Evolutionary conservation across 2,797 vertebrate species (phyloP).

Genomic region (Nyctalus aviator): DNA sequence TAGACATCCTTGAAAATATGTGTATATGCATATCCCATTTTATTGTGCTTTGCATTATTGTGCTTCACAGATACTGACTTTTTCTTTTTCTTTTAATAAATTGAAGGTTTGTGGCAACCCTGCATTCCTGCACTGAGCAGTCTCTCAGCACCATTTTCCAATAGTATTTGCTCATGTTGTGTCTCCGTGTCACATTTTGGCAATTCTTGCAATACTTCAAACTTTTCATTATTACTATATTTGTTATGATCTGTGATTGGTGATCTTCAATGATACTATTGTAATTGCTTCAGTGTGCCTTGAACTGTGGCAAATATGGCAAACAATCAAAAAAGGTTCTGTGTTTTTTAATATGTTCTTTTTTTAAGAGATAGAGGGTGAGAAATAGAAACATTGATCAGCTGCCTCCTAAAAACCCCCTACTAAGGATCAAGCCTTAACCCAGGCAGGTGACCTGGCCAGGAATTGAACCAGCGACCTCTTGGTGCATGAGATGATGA

Average conservation of each 20-base stretch:
- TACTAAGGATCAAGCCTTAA: too few species aligned
- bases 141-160: not conserved
- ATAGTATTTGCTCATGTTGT: not conserved
- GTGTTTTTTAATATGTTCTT: too few species aligned
- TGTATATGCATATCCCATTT: not conserved
- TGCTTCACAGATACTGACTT: not conserved
- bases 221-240: not conserved
- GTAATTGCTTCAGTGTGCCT: not conserved
- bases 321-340: not conserved
- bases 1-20: not conserved
- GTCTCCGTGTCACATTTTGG: not conserved
- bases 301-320: not conserved
- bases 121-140: not conserved
- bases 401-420: too few species aligned
- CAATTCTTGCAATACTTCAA: not conserved
- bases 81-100: not conserved
- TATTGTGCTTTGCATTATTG: not conserved
- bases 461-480: too few species aligned
- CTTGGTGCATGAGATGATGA: too few species aligned
- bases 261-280: not conserved
- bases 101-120: not conserved
- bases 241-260: not conserved
- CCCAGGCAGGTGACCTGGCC: too few species aligned
- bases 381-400: too few species aligned
- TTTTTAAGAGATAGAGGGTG: too few species aligned